Conservation (phyloP, 2,113 vertebrate genomes). For the Paradisaea rubra region DNA sequence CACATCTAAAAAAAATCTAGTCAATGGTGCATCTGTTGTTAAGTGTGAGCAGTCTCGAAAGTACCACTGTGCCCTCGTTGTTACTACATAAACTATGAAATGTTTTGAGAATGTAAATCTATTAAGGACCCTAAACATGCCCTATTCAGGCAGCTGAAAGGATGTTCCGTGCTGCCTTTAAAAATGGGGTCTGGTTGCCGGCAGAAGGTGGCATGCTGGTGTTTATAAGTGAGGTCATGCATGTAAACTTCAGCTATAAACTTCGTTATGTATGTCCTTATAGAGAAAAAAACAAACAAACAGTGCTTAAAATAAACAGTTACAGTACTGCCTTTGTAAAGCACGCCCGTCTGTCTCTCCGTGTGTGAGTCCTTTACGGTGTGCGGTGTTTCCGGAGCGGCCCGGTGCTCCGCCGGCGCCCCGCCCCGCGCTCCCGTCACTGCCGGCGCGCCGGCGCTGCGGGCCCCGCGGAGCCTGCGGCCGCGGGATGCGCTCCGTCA, state of each 20-base stretch:
- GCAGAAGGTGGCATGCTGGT: neutral
- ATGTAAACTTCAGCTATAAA: neutral
- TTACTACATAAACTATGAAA: neutral
- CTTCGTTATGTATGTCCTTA: neutral
- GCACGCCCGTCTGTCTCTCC: accelerated
- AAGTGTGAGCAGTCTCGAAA: neutral
- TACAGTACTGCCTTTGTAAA: neutral
- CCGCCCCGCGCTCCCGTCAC: neutral
- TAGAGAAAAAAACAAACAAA: neutral
- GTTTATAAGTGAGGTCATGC: neutral
- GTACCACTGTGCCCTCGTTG: neutral
- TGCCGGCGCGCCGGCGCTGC: neutral
- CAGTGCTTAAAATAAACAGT: neutral
- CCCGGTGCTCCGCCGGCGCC: neutral
- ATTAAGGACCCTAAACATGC: neutral
- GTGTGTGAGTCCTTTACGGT: accelerated
- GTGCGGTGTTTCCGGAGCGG: accelerated
- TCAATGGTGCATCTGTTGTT: neutral
- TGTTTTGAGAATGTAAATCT: neutral
- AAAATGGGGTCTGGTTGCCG: neutral
- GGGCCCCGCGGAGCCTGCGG: no score
- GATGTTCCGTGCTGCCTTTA: neutral
- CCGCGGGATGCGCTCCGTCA: constrained; percentile 81
- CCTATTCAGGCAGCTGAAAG: neutral
- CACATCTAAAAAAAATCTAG: neutral